Percentiles rank a stretch among this genome's conserved stretches.
Conservation (phyloP, 2,888 invertebrate genomes). For the Drosophila merina region DNA sequence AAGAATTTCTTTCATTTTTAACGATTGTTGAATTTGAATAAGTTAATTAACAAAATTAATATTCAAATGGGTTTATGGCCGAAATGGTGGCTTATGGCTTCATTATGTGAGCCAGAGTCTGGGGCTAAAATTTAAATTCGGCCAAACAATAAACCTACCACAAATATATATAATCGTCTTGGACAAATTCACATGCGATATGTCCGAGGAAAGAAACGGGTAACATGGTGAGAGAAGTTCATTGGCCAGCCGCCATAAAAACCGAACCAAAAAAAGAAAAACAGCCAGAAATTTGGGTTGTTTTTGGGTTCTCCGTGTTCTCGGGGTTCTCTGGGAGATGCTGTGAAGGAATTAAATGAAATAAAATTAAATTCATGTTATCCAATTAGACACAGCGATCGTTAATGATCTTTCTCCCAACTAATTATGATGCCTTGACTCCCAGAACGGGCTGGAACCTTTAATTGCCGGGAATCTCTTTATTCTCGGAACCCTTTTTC, state of each 20-base stretch:
- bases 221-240: conserved; percentile 62
- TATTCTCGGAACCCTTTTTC: conserved; percentile 66
- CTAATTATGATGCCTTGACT: conserved; percentile 62
- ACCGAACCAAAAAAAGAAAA: conserved; percentile 6
- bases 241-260: conserved; percentile 69
- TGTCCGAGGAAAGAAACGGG: conserved; percentile 24
- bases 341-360: conserved; percentile 65
- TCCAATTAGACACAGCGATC: conserved; percentile 71
- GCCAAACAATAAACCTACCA: conserved; percentile 61
- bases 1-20: conserved; percentile 65
- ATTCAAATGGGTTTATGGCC: conserved; percentile 73
- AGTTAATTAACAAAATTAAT: conserved; percentile 77
- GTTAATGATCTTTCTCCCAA: conserved; percentile 73
- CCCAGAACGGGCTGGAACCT: conserved; percentile 45
- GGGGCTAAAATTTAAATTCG: conserved; percentile 45
- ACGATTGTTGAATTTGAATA: conserved; percentile 71
- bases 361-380: conserved; percentile 70
- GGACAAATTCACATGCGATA: conserved; percentile 69
- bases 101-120: conserved; percentile 59
- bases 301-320: conserved; percentile 36
- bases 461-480: conserved; percentile 72
- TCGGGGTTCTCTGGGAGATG: conserved; percentile 44
- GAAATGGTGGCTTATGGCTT: conserved; percentile 74
- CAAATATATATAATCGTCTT: conserved; percentile 51
- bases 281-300: conserved; percentile 36